A percentile compares a stretch with the other conserved stretches of the same genome.
Conservation (phyloP, 2,113 vertebrate genomes). For the Sphyrna mokarran region DNA sequence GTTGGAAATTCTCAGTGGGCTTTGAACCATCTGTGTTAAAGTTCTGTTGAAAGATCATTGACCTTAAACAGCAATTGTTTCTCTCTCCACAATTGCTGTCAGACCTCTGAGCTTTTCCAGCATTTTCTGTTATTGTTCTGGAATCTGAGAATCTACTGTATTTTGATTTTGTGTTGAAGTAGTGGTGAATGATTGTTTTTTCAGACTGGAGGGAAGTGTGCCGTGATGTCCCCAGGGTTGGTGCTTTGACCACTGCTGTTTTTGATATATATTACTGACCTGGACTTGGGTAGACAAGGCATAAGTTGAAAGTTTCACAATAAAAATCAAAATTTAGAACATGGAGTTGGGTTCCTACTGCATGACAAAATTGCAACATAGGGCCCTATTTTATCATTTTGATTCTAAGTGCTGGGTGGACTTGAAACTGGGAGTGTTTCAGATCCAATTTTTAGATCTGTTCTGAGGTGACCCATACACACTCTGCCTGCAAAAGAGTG, state of each 20-base stretch:
- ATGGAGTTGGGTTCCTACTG: too few species aligned
- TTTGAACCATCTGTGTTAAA: not conserved
- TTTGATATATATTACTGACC: not conserved
- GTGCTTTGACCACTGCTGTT: not conserved
- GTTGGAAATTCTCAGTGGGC: not conserved
- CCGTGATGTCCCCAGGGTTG: not conserved
- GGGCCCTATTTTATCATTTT: too few species aligned
- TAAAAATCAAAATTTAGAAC: not conserved
- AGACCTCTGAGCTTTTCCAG: not conserved
- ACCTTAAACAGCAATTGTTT: not conserved
- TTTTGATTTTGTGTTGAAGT: not conserved
- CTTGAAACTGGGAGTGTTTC: too few species aligned
- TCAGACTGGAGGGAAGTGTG: not conserved
- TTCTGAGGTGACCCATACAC: too few species aligned
- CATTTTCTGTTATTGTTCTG: not conserved
- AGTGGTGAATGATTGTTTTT: not conserved
- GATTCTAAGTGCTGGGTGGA: too few species aligned
- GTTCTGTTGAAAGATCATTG: not conserved
- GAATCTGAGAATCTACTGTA: not conserved
- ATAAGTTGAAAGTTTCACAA: not conserved
- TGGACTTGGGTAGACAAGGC: not conserved
- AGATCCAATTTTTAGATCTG: too few species aligned
- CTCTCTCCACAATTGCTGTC: not conserved
- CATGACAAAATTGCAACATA: too few species aligned
- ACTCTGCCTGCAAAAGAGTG: too few species aligned